Evolutionary conservation across 2,888 invertebrate species (phyloP).

Genomic region (Germaria angustata): DNA sequence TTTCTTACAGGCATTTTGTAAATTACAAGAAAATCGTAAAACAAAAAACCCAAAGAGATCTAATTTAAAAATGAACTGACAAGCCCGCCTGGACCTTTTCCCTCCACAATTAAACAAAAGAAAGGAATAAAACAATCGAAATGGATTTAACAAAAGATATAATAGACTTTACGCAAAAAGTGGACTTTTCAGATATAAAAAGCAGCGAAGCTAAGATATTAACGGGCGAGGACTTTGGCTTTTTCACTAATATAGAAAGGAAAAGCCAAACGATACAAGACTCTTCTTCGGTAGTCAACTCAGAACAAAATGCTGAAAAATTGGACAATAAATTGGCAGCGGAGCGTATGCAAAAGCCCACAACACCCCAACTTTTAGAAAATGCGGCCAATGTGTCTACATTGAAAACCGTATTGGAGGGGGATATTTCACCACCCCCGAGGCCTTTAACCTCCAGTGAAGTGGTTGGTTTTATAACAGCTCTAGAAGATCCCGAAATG

Average conservation of each 20-base stretch:
- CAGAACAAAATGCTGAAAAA: slow-evolving; percentile 1
- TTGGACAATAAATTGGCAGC: slow-evolving; percentile 21
- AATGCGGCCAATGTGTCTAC: slow-evolving; percentile 26
- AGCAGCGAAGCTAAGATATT: slow-evolving; percentile 7
- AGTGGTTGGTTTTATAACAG: slow-evolving; percentile 72
- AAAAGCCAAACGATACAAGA: background rate
- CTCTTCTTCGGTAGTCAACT: background rate
- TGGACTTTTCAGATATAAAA: slow-evolving; percentile 46
- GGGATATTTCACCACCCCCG: slow-evolving; percentile 75
- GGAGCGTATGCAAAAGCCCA: slow-evolving; percentile 52
- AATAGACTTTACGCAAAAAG: slow-evolving; percentile 74
- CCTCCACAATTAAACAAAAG: background rate
- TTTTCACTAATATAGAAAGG: slow-evolving; percentile 16
- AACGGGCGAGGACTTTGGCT: slow-evolving; percentile 33
- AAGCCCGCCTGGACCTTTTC: background rate
- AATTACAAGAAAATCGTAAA: background rate
- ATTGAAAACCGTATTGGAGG: slow-evolving; percentile 46
- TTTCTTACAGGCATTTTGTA: background rate
- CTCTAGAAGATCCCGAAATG: slow-evolving; percentile 71
- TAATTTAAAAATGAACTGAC: slow-evolving; percentile 9
- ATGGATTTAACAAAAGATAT: slow-evolving; percentile 78
- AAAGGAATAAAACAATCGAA: background rate
- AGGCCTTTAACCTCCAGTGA: slow-evolving; percentile 76
- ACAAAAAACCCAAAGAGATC: background rate
- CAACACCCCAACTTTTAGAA: slow-evolving; percentile 57